Evolutionary conservation across 2,113 vertebrate species (phyloP).

Genomic region (Lampris incognitus): DNA sequence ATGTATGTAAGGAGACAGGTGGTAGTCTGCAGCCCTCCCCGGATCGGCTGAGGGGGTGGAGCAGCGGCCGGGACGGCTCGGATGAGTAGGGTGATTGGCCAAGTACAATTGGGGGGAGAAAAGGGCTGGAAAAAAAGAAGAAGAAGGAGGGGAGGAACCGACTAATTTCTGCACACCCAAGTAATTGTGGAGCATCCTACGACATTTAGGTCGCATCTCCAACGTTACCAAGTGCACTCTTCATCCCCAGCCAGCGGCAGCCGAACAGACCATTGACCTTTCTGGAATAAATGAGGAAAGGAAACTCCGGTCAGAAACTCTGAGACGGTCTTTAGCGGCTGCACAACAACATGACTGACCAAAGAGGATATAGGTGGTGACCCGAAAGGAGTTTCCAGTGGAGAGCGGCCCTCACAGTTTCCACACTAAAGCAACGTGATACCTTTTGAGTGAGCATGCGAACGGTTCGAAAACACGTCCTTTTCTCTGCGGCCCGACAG

Average conservation of each 20-base stretch:
- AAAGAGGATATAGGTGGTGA: slow-evolving; percentile 42
- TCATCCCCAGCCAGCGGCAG: neutral
- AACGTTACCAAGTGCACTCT: neutral
- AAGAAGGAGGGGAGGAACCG: neutral
- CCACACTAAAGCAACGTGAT: slow-evolving; percentile 56
- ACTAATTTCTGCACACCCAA: slow-evolving; percentile 26
- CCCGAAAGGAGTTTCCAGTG: slow-evolving; percentile 63
- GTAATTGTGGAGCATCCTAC: slow-evolving; percentile 2
- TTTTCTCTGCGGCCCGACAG: slow-evolving; percentile 32
- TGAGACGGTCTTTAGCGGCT: slow-evolving; percentile 51
- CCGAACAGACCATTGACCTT: slow-evolving; percentile 60
- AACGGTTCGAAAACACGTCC: slow-evolving; percentile 35
- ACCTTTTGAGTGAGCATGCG: neutral
- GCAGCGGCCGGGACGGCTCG: no score
- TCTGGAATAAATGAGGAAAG: slow-evolving; percentile 29
- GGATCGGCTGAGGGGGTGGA: no score
- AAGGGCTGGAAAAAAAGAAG: no score
- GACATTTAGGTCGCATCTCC: slow-evolving; percentile 3
- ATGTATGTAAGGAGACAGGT: no score
- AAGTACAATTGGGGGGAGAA: no score
- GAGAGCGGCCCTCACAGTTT: slow-evolving; percentile 54
- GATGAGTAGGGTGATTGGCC: no score
- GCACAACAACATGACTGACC: slow-evolving; percentile 38
- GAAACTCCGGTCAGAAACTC: slow-evolving; percentile 47
- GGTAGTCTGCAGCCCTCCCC: no score